phyloP scores from a whole-genome alignment of 2,113 vertebrate genomes.

The Cnemophilus loriae region DNA sequence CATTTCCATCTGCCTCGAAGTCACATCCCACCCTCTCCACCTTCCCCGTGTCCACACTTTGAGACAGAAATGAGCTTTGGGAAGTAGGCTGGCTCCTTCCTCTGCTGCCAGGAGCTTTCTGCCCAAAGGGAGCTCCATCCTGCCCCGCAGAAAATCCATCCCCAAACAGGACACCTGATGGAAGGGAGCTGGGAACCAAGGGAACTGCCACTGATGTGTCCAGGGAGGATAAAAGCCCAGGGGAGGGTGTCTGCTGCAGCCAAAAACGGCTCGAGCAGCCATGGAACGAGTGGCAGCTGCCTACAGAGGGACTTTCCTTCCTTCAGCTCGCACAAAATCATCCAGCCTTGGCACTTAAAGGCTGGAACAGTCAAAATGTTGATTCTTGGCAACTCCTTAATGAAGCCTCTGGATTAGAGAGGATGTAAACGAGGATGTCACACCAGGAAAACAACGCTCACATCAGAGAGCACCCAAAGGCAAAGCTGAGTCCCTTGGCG shows the following conservation, averaged over 20 bases:
- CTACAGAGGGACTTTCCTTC: background rate
- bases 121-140: background rate
- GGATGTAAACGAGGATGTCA: background rate
- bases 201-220: background rate
- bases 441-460: background rate
- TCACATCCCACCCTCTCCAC: slow-evolving; percentile 47
- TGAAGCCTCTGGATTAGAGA: background rate
- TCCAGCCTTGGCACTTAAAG: background rate
- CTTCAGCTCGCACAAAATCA: background rate
- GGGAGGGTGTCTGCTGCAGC: background rate
- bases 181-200: background rate
- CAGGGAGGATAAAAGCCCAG: background rate
- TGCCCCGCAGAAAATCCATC: background rate
- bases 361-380: background rate
- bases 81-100: background rate
- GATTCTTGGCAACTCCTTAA: slow-evolving; percentile 1
- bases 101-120: background rate
- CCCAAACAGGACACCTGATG: background rate
- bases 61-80: background rate
- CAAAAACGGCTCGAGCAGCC: background rate
- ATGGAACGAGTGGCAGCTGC: background rate
- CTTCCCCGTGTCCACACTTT: background rate
- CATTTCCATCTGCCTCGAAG: slow-evolving; percentile 38
- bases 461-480: fast-evolving
- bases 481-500: fast-evolving